Evolutionary conservation across 2,797 vertebrate species (phyloP), one percentile per base, ranked within the genome.

Genomic region (Crocidura indochinensis): DNA sequence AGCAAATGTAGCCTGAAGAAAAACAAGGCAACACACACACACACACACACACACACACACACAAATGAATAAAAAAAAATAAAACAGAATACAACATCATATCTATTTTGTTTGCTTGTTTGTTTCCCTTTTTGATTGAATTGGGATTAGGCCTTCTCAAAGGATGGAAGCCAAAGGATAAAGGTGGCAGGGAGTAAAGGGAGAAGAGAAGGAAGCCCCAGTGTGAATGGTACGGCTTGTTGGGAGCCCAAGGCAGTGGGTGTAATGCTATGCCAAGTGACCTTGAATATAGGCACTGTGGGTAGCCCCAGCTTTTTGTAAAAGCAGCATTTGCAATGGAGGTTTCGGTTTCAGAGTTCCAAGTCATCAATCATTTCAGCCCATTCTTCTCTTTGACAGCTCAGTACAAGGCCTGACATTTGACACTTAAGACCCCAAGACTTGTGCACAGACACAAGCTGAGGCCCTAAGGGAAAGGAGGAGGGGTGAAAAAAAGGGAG

Each of bases 341-440:
- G 99, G 99, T 99, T 99, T 99, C 99, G 98, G 98, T 99, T 99
- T 99, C 99, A 99, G 98, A 98, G 98, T 98, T 99, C 98, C 98
- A 98, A 98, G 99, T 99, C 99, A 99, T 99, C 99, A 99, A 99
- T 99, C 99, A 99, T 99, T 98, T 98, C 90, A 96, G 98, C 98
- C 99, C 98, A 99, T 99, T 99, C 99, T 99, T 98, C 98, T 98
- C 98, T 99, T 98, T 99, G 99, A 99, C 99, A 99, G 99, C 99
- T 99, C 98, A 98, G 99, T 99, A 99, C 99, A 99, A 99, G 99
- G 99, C 99, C 98, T 99, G 99, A 99, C 99, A 99, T 99, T 99
- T 99, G 99, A 99, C 99, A 99, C 99, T 98, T 98, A 97, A 97
- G 98, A 99, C 99, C 99, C 96, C 97, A 97, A 98, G 98, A 99